phyloP scores from a whole-genome alignment of 2,113 vertebrate genomes.

The Rhizomys pruinosus region DNA sequence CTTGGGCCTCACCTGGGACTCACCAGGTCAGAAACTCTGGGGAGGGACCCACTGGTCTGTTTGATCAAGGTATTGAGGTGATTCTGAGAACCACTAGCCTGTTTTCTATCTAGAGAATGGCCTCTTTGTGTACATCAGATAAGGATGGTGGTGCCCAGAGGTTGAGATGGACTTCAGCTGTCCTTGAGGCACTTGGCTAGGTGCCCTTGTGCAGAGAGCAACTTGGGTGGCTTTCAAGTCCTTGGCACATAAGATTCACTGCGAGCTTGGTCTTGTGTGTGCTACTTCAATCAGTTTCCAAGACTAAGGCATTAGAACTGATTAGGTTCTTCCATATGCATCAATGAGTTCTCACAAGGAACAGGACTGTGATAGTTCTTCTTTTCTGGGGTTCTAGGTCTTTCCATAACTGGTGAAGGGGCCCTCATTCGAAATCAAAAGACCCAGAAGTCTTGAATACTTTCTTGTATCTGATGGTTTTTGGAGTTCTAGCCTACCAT shows the following conservation, averaged over 20 bases:
- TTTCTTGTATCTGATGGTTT: not conserved
- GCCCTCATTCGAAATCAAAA: conserved; percentile 8
- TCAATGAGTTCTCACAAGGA: not conserved
- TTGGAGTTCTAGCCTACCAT: not conserved
- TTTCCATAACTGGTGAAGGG: not conserved
- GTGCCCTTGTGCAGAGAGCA: not conserved
- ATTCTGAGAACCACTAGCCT: not conserved
- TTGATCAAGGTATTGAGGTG: not conserved
- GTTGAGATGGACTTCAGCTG: not conserved
- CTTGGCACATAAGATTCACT: not conserved
- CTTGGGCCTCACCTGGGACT: not conserved
- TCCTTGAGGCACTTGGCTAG: not conserved
- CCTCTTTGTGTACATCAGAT: not conserved
- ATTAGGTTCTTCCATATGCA: not conserved
- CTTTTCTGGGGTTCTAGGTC: not conserved
- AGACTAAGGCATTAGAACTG: not conserved
- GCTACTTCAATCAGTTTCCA: not conserved
- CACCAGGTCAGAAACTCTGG: not conserved
- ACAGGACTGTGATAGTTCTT: not conserved
- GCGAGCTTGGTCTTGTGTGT: not conserved
- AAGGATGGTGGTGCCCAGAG: not conserved
- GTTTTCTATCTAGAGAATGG: not conserved
- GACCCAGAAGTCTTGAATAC: conserved; percentile 2
- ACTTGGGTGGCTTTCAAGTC: not conserved
- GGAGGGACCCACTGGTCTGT: not conserved